Evolutionary conservation across 2,113 vertebrate species (phyloP).

Genomic region (Salvator merianae): DNA sequence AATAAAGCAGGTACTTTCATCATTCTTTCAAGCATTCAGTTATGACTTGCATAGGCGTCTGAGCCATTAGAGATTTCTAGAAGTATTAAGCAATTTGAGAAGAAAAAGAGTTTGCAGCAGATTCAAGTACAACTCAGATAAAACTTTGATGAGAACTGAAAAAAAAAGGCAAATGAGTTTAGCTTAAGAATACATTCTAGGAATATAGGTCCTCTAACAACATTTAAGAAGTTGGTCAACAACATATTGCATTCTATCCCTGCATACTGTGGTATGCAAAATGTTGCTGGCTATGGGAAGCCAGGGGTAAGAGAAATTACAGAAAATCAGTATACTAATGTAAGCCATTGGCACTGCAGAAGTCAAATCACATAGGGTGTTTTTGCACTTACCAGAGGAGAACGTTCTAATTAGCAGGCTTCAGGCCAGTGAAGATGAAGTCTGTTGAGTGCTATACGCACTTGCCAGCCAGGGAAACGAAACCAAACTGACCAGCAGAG

Average conservation of each 20-base stretch:
- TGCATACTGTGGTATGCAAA: too few species aligned
- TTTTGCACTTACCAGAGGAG: too few species aligned
- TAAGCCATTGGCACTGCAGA: too few species aligned
- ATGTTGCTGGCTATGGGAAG: too few species aligned
- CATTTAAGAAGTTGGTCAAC: constrained; percentile 31
- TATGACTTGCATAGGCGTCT: not conserved
- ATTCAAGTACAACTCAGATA: not conserved
- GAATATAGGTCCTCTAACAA: not conserved
- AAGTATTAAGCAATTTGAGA: not conserved
- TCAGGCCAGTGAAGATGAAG: too few species aligned
- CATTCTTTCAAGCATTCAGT: not conserved
- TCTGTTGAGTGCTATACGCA: too few species aligned
- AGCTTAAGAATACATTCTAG: not conserved
- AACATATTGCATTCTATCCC: constrained; percentile 21
- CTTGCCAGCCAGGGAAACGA: too few species aligned
- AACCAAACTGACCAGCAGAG: too few species aligned
- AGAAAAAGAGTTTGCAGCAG: not conserved
- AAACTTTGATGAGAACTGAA: not conserved
- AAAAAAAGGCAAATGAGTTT: not conserved
- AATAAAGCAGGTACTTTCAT: not conserved
- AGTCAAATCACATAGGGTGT: too few species aligned
- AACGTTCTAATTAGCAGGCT: too few species aligned
- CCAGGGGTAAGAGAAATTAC: too few species aligned
- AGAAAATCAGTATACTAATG: too few species aligned
- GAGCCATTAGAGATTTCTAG: not conserved